phyloP scores from a whole-genome alignment of 1,140 invertebrate species.

The Philopotamus ludificatus region DNA sequence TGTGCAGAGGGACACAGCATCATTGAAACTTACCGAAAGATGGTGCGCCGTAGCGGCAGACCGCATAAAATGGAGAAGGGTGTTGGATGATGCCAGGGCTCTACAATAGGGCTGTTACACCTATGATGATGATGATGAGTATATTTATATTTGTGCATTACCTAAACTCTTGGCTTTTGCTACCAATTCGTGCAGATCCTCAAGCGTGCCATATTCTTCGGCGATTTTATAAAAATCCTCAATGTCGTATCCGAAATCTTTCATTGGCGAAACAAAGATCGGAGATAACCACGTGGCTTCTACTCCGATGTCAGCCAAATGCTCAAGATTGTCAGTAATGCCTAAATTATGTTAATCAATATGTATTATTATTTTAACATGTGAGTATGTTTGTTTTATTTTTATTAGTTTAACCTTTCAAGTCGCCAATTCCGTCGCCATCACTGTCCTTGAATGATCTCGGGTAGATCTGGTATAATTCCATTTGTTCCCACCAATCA shows the following conservation, averaged over 20 bases:
- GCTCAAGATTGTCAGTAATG: slow-evolving; percentile 55
- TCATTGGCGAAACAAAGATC: slow-evolving; percentile 65
- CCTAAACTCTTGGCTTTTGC: slow-evolving; percentile 51
- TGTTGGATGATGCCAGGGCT: no score
- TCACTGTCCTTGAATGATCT: slow-evolving; percentile 73
- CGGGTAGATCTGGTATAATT: slow-evolving; percentile 77
- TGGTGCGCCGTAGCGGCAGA: no score
- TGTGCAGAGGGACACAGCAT: no score
- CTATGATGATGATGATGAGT: background rate
- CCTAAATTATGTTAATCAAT: slow-evolving; percentile 45
- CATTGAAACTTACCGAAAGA: no score
- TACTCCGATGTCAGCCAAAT: slow-evolving; percentile 62
- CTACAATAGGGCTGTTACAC: no score
- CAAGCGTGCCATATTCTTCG: slow-evolving; percentile 60
- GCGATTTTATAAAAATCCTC: slow-evolving; percentile 63
- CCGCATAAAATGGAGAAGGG: no score
- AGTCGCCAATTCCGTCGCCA: slow-evolving; percentile 73
- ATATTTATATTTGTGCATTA: slow-evolving; percentile 37
- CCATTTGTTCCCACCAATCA: slow-evolving; percentile 74
- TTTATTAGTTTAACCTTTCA: slow-evolving; percentile 58
- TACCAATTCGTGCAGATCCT: slow-evolving; percentile 61
- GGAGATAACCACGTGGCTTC: slow-evolving; percentile 66
- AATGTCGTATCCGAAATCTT: slow-evolving; percentile 68
- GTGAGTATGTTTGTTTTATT: background rate
- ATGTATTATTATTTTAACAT: background rate